Percentiles rank a stretch among this genome's conserved stretches.
These are phyloP conservation scores for Nycticebus coucang DNA, from an alignment of 2,113 vertebrate genomes.

Conservation along the genomic window DNA sequence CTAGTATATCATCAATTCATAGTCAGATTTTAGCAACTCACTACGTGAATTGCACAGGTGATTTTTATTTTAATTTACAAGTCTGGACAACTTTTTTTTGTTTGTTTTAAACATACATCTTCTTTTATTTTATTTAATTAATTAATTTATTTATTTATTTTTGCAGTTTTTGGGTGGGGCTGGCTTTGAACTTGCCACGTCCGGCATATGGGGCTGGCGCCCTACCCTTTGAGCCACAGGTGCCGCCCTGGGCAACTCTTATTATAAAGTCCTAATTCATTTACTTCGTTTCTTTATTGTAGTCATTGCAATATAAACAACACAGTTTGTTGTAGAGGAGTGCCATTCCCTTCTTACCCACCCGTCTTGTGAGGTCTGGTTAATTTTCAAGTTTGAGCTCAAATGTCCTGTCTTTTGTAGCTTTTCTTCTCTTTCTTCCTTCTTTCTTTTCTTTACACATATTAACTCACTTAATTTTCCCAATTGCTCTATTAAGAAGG, in stretches of 20 bases:
- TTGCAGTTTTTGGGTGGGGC: too few relatives aligned
- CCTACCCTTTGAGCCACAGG: too few relatives aligned
- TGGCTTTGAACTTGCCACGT: too few relatives aligned
- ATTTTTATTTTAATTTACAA: conserved; percentile 49
- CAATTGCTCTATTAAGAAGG: background rate
- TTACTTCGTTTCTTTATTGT: conserved; percentile 22
- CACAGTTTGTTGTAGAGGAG: background rate
- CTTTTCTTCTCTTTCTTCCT: background rate
- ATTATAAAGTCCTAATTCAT: background rate
- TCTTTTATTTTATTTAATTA: too few relatives aligned
- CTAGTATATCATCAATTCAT: background rate
- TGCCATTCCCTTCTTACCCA: background rate
- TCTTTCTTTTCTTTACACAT: background rate
- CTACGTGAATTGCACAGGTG: background rate
- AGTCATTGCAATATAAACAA: background rate
- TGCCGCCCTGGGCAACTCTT: background rate
- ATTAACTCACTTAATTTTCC: background rate
- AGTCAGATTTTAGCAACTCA: background rate
- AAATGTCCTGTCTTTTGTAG: background rate
- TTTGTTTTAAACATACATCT: too few relatives aligned
- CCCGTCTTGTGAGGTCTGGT: background rate
- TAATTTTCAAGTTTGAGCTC: background rate
- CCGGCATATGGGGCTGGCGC: too few relatives aligned
- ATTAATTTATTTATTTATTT: too few relatives aligned
- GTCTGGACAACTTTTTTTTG: background rate